A percentile compares a stretch with the other conserved stretches of the same genome.
These are phyloP conservation scores for Megathymus violae DNA, from an alignment of 1,140 invertebrate species.

Conservation along the genomic window DNA sequence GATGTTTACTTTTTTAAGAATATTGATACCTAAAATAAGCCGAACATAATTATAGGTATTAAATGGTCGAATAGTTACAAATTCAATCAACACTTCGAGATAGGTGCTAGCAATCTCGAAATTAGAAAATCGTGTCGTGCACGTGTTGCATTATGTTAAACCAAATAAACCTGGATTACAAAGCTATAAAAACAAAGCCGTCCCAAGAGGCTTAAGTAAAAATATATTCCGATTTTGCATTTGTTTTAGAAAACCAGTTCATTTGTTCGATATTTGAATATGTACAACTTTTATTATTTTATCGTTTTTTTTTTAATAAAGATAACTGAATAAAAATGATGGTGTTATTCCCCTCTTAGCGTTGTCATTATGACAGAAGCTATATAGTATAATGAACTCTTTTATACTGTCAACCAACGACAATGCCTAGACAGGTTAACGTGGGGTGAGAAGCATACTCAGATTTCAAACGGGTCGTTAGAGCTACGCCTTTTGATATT, in stretches of 20 bases:
- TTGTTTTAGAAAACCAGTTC: slow-evolving; percentile 14
- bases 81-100: neutral
- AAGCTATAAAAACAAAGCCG: slow-evolving; percentile 21
- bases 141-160: slow-evolving; percentile 1
- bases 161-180: slow-evolving; percentile 19
- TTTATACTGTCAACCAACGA: no score
- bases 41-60: no score
- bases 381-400: no score
- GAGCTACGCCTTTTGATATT: no score
- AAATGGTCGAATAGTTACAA: neutral
- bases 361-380: no score
- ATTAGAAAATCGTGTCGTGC: neutral
- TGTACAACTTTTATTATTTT: neutral
- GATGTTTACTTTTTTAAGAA: no score
- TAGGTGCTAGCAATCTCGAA: neutral
- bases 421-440: no score
- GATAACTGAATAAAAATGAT: neutral
- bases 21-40: no score
- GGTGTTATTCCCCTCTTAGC: neutral
- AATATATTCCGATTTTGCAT: slow-evolving; percentile 24
- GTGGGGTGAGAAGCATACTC: no score
- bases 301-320: neutral
- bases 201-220: slow-evolving; percentile 25
- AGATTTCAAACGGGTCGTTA: no score
- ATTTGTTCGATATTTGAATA: slow-evolving; percentile 5